Evolutionary conservation across 1,140 invertebrate genomes (phyloP).

Genomic region (Cardiocondyla obscurior): DNA sequence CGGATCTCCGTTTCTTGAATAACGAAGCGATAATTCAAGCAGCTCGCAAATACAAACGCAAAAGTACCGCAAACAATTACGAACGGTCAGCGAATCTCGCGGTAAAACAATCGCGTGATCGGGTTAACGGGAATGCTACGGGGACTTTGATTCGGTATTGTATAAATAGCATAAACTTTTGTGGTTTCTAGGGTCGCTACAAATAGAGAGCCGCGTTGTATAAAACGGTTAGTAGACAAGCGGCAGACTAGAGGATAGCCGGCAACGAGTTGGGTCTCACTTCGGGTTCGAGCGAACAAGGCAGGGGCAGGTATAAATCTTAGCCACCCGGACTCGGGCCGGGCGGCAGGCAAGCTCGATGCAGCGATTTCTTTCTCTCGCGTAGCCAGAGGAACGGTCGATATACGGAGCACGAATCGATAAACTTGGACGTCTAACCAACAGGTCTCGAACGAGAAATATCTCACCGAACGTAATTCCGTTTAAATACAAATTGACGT

Average conservation of each 20-base stretch:
- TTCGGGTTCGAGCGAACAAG: conserved; percentile 13
- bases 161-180: conserved; percentile 53
- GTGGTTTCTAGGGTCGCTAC: conserved; percentile 49
- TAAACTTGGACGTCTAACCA: neutral
- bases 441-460: neutral
- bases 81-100: neutral
- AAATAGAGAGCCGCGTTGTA: conserved; percentile 48
- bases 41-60: neutral
- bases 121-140: conserved; percentile 27
- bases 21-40: neutral
- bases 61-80: neutral
- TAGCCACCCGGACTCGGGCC: conserved; percentile 22
- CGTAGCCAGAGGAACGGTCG: neutral
- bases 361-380: conserved; percentile 12
- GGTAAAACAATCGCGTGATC: conserved; percentile 24
- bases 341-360: conserved; percentile 10
- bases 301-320: conserved; percentile 53
- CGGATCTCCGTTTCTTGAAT: neutral
- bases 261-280: conserved; percentile 47
- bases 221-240: conserved; percentile 57
- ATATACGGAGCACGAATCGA: neutral
- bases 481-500: conserved; percentile 6
- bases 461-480: neutral
- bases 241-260: conserved; percentile 45
- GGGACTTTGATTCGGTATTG: conserved; percentile 44